Evolutionary conservation across 1,140 invertebrate species (phyloP), one percentile per base, ranked within the genome.

Genomic region (Asbolus verrucosus): DNA sequence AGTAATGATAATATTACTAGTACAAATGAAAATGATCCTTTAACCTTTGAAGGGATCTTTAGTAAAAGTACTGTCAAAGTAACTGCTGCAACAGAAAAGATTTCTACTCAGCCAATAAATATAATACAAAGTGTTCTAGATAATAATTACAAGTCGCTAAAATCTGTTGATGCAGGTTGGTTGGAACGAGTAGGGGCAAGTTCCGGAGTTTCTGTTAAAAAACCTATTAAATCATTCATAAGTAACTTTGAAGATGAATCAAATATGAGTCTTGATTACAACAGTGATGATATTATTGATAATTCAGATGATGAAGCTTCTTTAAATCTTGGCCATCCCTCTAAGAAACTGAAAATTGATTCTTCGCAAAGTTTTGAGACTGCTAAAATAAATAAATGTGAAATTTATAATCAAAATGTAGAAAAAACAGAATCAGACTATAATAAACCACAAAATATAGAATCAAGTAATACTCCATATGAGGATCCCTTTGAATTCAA

Each of bases 281-380:
- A 80, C 36, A 78, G 73, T 76, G 80, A 81, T 67, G 89, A 91
- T 77, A 86, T 86, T 82, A 83, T 91, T 43, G 88, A 87, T 82
- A 88, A 90, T 79, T 87, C 87, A 27, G 89, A 90, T 76, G 85
- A 85, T 46, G 85, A 87, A 74, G 74, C 39, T 13, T 63, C 43
- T 9, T 61, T 38, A 41, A 36, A 60, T 54, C 30, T 30, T 16
- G 39, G 79, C 24, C 76, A 76, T 67, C 31, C 75, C 50, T 69
- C 74, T 19, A 78, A 81, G 75, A 72, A 83, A 82, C 73, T 74
- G 18, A 76, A 70, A 73, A 36, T 69, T 21, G 66, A 66, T 60
- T 30, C 14, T 13, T 1, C 21, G 1, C 19, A 54, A 54, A 54
- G n/a, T 6, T 9, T 2, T 0, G 41, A 46, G 0, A 46, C 1